phyloP scores from a whole-genome alignment of 2,113 vertebrate genomes.

The Puntigrus tetrazona region DNA sequence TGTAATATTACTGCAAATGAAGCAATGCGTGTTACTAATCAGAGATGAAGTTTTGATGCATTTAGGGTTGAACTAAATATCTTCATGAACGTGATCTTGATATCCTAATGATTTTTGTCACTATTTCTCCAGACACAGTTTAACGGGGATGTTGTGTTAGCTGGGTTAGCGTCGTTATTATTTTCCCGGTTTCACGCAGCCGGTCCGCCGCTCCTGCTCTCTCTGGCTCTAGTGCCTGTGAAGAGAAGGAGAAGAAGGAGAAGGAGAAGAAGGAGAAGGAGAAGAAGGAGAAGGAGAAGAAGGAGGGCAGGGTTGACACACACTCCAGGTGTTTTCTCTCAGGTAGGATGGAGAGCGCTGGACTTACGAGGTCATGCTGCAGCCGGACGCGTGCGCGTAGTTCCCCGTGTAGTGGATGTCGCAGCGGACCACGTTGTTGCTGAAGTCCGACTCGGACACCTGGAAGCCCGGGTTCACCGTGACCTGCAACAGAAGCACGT shows the following conservation, averaged over 20 bases:
- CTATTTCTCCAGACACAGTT: too few species aligned
- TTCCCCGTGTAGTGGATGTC: constrained; percentile 79
- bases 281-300: too few species aligned
- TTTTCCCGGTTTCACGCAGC: too few species aligned
- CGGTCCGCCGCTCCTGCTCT: background rate
- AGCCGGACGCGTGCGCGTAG: constrained; percentile 73
- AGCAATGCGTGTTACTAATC: too few species aligned
- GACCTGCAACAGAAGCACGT: constrained; percentile 63
- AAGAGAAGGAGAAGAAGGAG: background rate
- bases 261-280: too few species aligned
- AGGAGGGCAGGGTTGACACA: background rate
- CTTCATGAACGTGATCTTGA: too few species aligned
- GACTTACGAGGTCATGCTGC: constrained; percentile 70
- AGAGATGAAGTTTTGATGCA: too few species aligned
- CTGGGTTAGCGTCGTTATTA: too few species aligned
- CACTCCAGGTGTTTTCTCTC: background rate
- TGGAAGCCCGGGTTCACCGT: constrained; percentile 78
- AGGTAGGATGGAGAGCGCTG: background rate
- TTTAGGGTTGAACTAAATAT: too few species aligned
- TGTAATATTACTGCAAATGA: too few species aligned
- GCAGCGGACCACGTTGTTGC: constrained; percentile 79
- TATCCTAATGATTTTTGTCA: too few species aligned
- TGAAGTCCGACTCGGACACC: constrained; percentile 78
- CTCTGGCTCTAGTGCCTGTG: background rate
- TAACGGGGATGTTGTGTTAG: too few species aligned